These are phyloP conservation scores for Tyria jacobaeae DNA, from an alignment of 2,888 invertebrate species.

Conservation along the genomic window DNA sequence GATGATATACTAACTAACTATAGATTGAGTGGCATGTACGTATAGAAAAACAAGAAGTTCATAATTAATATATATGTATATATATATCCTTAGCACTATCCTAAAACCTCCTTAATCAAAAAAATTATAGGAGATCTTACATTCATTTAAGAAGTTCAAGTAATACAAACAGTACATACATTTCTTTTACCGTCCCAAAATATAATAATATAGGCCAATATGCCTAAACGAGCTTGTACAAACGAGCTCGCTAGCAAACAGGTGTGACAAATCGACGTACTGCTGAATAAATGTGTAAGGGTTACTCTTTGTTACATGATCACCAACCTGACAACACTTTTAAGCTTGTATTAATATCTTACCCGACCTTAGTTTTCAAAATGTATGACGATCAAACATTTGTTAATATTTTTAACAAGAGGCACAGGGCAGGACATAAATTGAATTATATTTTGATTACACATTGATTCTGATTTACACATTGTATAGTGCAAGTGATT, in stretches of 20 bases:
- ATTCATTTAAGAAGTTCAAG: constrained; percentile 15
- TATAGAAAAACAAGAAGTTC: no score
- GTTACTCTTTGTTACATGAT: constrained; percentile 35
- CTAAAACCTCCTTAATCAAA: not conserved
- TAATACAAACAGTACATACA: constrained; percentile 36
- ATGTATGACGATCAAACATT: not conserved
- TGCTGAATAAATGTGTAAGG: constrained; percentile 48
- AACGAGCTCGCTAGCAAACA: constrained; percentile 39
- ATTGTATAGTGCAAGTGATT: no score
- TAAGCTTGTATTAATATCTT: not conserved
- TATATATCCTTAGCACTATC: not conserved
- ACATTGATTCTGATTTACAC: no score
- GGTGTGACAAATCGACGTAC: constrained; percentile 47
- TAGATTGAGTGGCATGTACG: no score
- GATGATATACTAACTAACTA: no score
- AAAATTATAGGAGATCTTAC: constrained; percentile 8
- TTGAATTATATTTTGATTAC: no score
- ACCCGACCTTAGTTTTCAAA: not conserved
- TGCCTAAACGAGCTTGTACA: constrained; percentile 40
- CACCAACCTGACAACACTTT: constrained; percentile 25
- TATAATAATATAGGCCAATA: constrained; percentile 43
- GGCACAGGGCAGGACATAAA: no score
- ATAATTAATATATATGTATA: no score
- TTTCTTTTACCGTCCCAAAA: constrained; percentile 39
- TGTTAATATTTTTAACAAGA: no score